Evolutionary conservation across 2,888 invertebrate species (phyloP).

Genomic region (Acanthosoma haemorrhoidale): DNA sequence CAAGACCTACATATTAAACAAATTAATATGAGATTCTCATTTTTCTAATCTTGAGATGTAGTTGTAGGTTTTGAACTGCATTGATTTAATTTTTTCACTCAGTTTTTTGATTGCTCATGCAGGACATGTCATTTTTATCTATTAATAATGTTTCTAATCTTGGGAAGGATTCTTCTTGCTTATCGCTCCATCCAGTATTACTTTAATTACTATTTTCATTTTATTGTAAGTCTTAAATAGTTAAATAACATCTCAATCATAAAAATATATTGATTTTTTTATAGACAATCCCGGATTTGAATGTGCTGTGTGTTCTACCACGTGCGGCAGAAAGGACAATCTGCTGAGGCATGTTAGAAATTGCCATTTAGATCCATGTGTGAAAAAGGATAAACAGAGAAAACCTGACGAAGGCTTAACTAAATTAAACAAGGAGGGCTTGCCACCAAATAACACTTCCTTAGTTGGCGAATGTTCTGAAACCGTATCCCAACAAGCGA

Average conservation of each 20-base stretch:
- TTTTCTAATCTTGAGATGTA: too few relatives aligned
- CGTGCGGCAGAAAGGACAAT: conserved; percentile 72
- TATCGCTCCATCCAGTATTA: too few relatives aligned
- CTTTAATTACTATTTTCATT: too few relatives aligned
- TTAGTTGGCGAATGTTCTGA: not conserved
- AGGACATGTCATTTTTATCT: too few relatives aligned
- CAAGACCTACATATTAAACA: too few relatives aligned
- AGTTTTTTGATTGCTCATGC: too few relatives aligned
- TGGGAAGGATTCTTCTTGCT: too few relatives aligned
- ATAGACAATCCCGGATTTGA: conserved; percentile 63
- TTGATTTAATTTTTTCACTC: too few relatives aligned
- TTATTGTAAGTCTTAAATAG: too few relatives aligned
- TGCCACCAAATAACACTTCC: not conserved
- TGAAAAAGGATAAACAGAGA: not conserved
- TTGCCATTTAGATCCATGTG: conserved; percentile 56
- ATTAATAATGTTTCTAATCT: too few relatives aligned
- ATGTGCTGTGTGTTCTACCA: conserved; percentile 64
- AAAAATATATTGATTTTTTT: not conserved
- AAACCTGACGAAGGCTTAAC: not conserved
- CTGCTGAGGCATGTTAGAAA: conserved; percentile 69
- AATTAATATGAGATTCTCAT: too few relatives aligned
- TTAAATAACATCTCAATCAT: not conserved
- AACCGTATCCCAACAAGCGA: not conserved
- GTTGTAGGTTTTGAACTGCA: too few relatives aligned
- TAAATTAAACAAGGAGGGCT: not conserved